Evolutionary conservation across 2,888 invertebrate species (phyloP).

Genomic region (Clepsis dumicolana): DNA sequence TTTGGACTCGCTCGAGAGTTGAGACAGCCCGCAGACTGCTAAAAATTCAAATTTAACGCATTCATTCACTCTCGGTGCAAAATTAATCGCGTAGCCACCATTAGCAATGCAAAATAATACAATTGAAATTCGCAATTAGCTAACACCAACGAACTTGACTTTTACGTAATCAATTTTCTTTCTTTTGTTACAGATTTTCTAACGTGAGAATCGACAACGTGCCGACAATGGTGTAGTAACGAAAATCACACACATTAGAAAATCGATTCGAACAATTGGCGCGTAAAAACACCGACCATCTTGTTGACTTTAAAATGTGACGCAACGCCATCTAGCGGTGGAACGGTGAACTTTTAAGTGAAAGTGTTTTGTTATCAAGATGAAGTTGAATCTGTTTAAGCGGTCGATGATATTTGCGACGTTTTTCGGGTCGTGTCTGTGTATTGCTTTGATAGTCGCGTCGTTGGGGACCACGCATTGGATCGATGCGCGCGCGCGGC

Average conservation of each 20-base stretch:
- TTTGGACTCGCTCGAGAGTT: neutral
- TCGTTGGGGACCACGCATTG: conserved; percentile 94
- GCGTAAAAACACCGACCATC: conserved; percentile 41
- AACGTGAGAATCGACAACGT: conserved; percentile 61
- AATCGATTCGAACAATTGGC: conserved; percentile 31
- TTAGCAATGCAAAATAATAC: conserved; percentile 42
- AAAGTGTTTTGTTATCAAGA: conserved; percentile 64
- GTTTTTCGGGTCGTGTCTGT: conserved; percentile 92
- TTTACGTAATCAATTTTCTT: conserved; percentile 54
- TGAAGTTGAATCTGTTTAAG: conserved; percentile 90
- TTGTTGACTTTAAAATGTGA: conserved; percentile 67
- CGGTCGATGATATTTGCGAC: conserved; percentile 93
- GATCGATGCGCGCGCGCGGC: conserved; percentile 91
- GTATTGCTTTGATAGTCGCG: conserved; percentile 92
- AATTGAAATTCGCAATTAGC: conserved; percentile 43
- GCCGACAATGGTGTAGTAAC: conserved; percentile 42
- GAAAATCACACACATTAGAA: conserved; percentile 37
- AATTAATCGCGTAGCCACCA: conserved; percentile 29
- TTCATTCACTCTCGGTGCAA: conserved; percentile 39
- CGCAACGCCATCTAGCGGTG: conserved; percentile 72
- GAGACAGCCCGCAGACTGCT: conserved; percentile 11
- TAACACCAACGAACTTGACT: conserved; percentile 47
- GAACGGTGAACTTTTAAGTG: conserved; percentile 60
- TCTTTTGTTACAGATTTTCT: conserved; percentile 76
- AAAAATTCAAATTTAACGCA: conserved; percentile 35